These are phyloP conservation scores for Battus philenor DNA, from an alignment of 1,140 invertebrate genomes.

Conservation along the genomic window DNA sequence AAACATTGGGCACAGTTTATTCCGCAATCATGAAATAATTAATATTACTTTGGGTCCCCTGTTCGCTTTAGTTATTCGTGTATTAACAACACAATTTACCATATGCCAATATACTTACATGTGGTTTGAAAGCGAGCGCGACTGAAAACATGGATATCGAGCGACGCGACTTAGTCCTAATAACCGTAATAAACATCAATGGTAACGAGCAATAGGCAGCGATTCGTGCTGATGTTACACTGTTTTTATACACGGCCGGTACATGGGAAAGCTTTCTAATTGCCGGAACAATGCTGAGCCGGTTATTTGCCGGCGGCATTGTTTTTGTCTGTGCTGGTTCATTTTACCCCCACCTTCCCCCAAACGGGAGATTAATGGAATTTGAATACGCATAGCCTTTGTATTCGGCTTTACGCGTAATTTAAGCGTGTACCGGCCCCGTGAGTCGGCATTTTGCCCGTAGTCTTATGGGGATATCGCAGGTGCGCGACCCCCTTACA, in stretches of 20 bases:
- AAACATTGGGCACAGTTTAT: no score
- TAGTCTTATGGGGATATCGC: constrained; percentile 56
- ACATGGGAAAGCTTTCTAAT: constrained; percentile 76
- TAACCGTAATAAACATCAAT: constrained; percentile 74
- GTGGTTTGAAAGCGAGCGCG: constrained; percentile 10
- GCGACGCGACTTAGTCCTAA: constrained; percentile 66
- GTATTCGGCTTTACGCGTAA: constrained; percentile 74
- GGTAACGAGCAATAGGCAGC: constrained; percentile 74
- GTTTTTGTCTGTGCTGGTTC: constrained; percentile 73
- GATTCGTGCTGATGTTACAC: constrained; percentile 73
- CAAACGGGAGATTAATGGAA: constrained; percentile 71
- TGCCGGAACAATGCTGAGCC: constrained; percentile 75
- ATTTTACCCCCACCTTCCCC: constrained; percentile 67
- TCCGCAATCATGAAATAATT: no score
- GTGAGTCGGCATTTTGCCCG: constrained; percentile 61
- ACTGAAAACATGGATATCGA: constrained; percentile 62
- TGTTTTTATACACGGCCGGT: constrained; percentile 74
- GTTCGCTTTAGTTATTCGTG: not conserved
- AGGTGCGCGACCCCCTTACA: constrained; percentile 48
- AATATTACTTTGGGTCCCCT: not conserved
- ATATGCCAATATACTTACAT: not conserved
- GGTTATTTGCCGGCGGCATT: constrained; percentile 74
- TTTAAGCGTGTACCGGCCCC: constrained; percentile 64
- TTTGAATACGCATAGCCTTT: constrained; percentile 75
- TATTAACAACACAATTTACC: constrained; percentile 5